Conservation (phyloP, 64 coral and sea anemone genomes). For the Dendronephthya gigantea region DNA sequence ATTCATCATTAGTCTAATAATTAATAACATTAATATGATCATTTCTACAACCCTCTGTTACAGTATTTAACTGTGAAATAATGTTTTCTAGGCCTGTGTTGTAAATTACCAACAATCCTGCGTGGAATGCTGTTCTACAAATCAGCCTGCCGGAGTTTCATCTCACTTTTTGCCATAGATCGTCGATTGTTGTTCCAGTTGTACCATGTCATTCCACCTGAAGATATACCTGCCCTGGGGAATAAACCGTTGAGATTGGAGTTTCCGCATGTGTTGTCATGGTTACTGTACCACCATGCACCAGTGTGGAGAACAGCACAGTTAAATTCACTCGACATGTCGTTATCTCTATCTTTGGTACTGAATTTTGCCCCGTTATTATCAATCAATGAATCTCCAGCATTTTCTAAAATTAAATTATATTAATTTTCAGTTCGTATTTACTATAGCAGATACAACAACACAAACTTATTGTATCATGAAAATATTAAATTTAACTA, state of each 20-base stretch:
- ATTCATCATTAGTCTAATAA: no score
- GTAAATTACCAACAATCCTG: no score
- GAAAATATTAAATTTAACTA: no score
- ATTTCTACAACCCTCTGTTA: no score
- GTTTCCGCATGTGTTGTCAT: no score
- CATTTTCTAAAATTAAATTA: neutral
- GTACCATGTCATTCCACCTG: neutral
- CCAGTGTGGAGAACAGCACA: neutral
- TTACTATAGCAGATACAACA: neutral
- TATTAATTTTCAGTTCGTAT: neutral
- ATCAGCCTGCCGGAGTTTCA: neutral
- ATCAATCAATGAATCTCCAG: conserved; percentile 15
- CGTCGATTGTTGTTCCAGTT: neutral
- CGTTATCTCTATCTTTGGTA: conserved; percentile 18
- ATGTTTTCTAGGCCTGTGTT: no score
- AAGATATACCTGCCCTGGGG: neutral
- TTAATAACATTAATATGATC: no score
- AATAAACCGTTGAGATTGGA: conserved; percentile 13
- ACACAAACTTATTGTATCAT: no score
- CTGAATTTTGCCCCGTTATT: neutral
- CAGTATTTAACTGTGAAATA: no score
- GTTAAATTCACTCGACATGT: neutral
- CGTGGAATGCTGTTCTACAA: no score
- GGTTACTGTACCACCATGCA: neutral
- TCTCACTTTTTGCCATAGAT: neutral